phyloP scores from a whole-genome alignment of 2,888 invertebrate species.

The Drosophila austrosaltans region DNA sequence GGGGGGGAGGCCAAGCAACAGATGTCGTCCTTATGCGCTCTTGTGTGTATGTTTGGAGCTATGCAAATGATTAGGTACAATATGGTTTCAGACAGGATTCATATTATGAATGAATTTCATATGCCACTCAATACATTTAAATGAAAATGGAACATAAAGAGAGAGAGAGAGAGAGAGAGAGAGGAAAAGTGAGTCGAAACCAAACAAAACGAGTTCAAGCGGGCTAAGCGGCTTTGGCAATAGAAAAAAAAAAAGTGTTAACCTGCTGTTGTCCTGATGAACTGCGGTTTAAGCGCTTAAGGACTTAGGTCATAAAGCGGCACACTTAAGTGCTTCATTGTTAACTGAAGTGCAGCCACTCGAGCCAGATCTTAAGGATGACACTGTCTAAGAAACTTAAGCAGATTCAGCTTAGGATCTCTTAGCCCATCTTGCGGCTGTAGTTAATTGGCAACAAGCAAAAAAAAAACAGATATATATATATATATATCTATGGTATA shows the following conservation, averaged over 20 bases:
- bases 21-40: conserved; percentile 57
- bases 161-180: too few relatives aligned
- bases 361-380: conserved; percentile 44
- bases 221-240: conserved; percentile 47
- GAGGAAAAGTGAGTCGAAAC: background rate
- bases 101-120: conserved; percentile 42
- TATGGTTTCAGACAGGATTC: conserved; percentile 20
- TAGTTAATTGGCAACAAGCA: conserved; percentile 19
- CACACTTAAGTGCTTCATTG: conserved; percentile 70
- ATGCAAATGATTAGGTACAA: conserved; percentile 20
- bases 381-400: background rate
- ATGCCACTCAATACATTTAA: too few relatives aligned
- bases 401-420: conserved; percentile 1
- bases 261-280: conserved; percentile 36
- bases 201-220: conserved; percentile 20
- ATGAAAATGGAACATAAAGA: too few relatives aligned
- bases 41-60: conserved; percentile 9
- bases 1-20: conserved; percentile 34
- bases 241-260: conserved; percentile 56
- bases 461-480: background rate
- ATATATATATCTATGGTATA: background rate
- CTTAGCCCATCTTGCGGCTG: conserved; percentile 14
- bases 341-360: conserved; percentile 65
- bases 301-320: conserved; percentile 57
- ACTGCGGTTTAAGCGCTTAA: conserved; percentile 59